Conservation (phyloP, 2,888 invertebrate species). For the Pristionchus exspectatus region DNA sequence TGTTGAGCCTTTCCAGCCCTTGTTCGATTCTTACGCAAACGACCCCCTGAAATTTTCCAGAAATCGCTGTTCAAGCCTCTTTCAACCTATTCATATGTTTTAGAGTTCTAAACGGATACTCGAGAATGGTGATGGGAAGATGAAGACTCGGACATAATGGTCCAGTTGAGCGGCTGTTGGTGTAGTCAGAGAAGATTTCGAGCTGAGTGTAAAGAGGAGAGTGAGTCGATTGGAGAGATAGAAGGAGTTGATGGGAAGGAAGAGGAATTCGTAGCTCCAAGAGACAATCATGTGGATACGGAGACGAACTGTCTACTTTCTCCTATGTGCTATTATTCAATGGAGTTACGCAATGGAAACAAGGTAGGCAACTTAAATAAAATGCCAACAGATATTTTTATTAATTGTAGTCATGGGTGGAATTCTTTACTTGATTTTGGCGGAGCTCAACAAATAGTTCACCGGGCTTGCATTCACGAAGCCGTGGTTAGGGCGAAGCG, state of each 20-base stretch:
- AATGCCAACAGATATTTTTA: too few species aligned
- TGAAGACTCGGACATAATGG: neutral
- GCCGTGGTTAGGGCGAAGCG: too few species aligned
- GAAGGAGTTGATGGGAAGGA: neutral
- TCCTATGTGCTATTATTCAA: neutral
- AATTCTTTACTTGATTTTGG: too few species aligned
- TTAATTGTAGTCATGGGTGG: too few species aligned
- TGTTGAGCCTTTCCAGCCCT: too few species aligned
- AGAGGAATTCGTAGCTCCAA: neutral
- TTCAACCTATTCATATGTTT: neutral
- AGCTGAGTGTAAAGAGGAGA: slow-evolving; percentile 26
- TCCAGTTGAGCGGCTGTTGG: slow-evolving; percentile 38
- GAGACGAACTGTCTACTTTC: neutral
- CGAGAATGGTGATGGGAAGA: neutral
- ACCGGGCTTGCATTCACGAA: too few species aligned
- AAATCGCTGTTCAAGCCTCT: neutral
- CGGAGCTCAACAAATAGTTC: too few species aligned
- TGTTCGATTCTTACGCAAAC: too few species aligned
- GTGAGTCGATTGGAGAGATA: slow-evolving; percentile 14
- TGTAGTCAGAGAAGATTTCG: slow-evolving; percentile 10
- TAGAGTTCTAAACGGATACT: neutral
- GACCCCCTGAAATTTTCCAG: too few species aligned
- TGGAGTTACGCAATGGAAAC: neutral
- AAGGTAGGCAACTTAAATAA: neutral
- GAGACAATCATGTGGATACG: neutral